Base-by-base conservation (phyloP, 2,113 vertebrate genomes). In the Tyto alba region DNA sequence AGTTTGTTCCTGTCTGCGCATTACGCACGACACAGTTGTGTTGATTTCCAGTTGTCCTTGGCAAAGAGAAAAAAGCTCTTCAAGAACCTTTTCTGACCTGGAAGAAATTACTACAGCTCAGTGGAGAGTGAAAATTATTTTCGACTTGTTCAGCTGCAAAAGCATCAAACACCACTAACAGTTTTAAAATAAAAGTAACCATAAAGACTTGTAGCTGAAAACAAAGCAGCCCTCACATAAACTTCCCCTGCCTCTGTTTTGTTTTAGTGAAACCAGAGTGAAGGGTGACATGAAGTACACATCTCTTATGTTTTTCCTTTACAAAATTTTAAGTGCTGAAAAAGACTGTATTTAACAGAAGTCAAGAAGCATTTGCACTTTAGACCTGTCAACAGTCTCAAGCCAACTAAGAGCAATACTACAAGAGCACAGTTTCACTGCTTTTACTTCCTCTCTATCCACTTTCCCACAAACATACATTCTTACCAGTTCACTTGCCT, bases 11-110 rank as follows among this genome's bases (percentile, higher is more conserved):
- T 93, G 52, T 86, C 78, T 88, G 29, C 0, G 4, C 50, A 50
- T 73, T 64, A 66, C 45, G 38, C 48, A 45, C 0, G 2, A 40
- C 67, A 14, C 0, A 3, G 22, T 66, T 77, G 8, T 66, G 72
- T 57, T 74, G 32, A 82, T 79, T 73, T 90, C 41, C 50, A 85
- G 41, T 40, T 88, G 68, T 74, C 82, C 71, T 63, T 45, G 41
- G 55, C 55, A 85, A 74, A 77, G 38, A 59, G 38, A 41, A 64
- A 53, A 89, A 52, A 50, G 6, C 30, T 41, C 34, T 45, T 85
- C 26, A 40, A 73, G 57, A 71, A 76, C 36, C 18, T 88, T 73
- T 90, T 83, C 45, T 85, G 67, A 83, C 53, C 45, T 85, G 50
- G 45, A 80, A 88, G 55, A 48, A 82, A 79, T 62, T 10, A 22